A percentile compares a stretch with the other conserved stretches of the same genome.
phyloP scores from a whole-genome alignment of 2,797 vertebrate species.

The Microcaecilia unicolor region DNA sequence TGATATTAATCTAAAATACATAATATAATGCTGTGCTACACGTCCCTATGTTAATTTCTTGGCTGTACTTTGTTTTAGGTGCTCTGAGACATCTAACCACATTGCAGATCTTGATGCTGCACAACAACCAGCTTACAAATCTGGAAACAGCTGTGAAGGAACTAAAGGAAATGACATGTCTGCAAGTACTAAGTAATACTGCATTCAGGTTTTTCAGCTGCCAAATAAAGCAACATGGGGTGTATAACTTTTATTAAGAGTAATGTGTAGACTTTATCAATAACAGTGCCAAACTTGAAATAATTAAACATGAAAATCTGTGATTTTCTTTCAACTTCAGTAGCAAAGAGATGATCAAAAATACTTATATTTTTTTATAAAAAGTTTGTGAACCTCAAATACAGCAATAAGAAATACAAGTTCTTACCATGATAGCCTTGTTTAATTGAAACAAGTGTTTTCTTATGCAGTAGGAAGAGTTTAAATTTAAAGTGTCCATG shows the following conservation, averaged over 20 bases:
- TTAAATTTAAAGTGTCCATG: no score
- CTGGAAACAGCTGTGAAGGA: slow-evolving; percentile 55
- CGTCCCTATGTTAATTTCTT: slow-evolving; percentile 27
- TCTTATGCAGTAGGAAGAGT: no score
- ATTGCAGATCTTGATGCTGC: slow-evolving; percentile 53
- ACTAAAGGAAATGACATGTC: slow-evolving; percentile 53
- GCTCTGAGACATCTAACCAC: slow-evolving; percentile 43
- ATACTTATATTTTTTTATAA: no score
- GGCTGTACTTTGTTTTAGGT: slow-evolving; percentile 36
- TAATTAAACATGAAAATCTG: slow-evolving; percentile 4
- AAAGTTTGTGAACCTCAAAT: no score
- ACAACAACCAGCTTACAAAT: slow-evolving; percentile 59
- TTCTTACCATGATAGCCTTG: no score
- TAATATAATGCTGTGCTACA: no score
- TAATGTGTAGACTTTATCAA: background rate
- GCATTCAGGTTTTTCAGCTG: no score
- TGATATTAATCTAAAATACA: no score
- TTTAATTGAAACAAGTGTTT: no score
- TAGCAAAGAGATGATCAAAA: slow-evolving; percentile 4
- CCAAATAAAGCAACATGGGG: no score
- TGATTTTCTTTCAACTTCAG: background rate
- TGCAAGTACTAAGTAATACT: slow-evolving; percentile 57
- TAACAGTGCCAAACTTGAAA: background rate
- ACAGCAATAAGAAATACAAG: no score
- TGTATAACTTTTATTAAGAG: background rate